phyloP scores from a whole-genome alignment of 2,888 invertebrate genomes.

The Spialia ferax region DNA sequence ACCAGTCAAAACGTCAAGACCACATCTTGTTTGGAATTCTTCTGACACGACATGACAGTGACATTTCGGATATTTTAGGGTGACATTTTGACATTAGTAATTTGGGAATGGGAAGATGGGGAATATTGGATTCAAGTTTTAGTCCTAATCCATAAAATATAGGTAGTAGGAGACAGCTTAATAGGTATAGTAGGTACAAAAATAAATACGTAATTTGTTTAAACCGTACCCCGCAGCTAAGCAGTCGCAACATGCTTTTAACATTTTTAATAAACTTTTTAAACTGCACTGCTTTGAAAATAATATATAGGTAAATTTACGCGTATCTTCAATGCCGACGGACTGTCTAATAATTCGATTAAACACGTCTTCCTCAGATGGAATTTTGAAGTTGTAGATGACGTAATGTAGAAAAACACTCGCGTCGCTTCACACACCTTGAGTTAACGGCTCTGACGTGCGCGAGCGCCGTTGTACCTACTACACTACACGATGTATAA shows the following conservation, averaged over 20 bases:
- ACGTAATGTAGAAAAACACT: slow-evolving; percentile 78
- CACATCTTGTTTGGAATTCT: too few relatives aligned
- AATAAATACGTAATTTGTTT: slow-evolving; percentile 4
- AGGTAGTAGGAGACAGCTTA: too few relatives aligned
- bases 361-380: slow-evolving; percentile 42
- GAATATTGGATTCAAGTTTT: background rate
- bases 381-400: slow-evolving; percentile 58
- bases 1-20: too few relatives aligned
- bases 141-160: too few relatives aligned
- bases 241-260: slow-evolving; percentile 80
- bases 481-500: slow-evolving; percentile 20
- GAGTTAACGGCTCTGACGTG: slow-evolving; percentile 38
- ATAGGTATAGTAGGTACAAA: background rate
- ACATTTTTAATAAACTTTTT: slow-evolving; percentile 60
- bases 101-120: background rate
- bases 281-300: slow-evolving; percentile 35
- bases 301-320: slow-evolving; percentile 26
- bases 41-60: background rate
- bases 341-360: slow-evolving; percentile 11
- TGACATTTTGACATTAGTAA: background rate
- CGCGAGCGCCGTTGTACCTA: slow-evolving; percentile 30
- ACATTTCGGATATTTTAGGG: background rate
- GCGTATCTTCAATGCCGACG: slow-evolving; percentile 47
- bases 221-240: slow-evolving; percentile 69
- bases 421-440: slow-evolving; percentile 62